These are phyloP conservation scores for Coelopa pilipes DNA, from an alignment of 2,888 invertebrate genomes.

Conservation along the genomic window DNA sequence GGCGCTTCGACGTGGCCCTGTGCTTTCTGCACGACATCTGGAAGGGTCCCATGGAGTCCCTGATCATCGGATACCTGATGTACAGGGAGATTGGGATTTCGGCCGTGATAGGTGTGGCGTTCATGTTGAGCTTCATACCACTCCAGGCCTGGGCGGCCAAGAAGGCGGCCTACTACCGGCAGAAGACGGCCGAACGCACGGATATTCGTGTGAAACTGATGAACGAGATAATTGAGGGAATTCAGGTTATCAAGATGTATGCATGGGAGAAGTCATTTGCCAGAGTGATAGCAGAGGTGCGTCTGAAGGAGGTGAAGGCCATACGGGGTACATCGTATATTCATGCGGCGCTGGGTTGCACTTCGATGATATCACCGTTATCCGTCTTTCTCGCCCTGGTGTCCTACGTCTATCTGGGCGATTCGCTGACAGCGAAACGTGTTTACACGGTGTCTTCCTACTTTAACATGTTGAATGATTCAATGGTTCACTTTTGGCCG, in stretches of 20 bases:
- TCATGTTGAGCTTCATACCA: slow-evolving; percentile 79
- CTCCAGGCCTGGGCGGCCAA: slow-evolving; percentile 80
- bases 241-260: slow-evolving; percentile 90
- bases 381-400: slow-evolving; percentile 82
- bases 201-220: slow-evolving; percentile 88
- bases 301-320: slow-evolving; percentile 78
- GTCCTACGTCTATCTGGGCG: slow-evolving; percentile 74
- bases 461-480: slow-evolving; percentile 81
- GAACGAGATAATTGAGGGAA: slow-evolving; percentile 88
- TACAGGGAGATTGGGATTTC: slow-evolving; percentile 73
- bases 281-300: slow-evolving; percentile 76
- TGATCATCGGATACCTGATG: slow-evolving; percentile 69
- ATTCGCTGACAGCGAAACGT: slow-evolving; percentile 77
- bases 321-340: slow-evolving; percentile 76
- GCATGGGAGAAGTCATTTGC: slow-evolving; percentile 87
- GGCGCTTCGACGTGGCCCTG: slow-evolving; percentile 89
- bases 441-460: slow-evolving; percentile 84
- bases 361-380: slow-evolving; percentile 81
- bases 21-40: slow-evolving; percentile 91
- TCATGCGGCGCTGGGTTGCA: slow-evolving; percentile 76
- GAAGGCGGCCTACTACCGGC: slow-evolving; percentile 74
- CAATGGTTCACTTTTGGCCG: slow-evolving; percentile 84
- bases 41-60: slow-evolving; percentile 81
- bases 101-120: slow-evolving; percentile 76
- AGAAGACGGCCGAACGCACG: slow-evolving; percentile 80